Evolutionary conservation across 2,888 invertebrate species (phyloP).

Genomic region (Apamea sordens): DNA sequence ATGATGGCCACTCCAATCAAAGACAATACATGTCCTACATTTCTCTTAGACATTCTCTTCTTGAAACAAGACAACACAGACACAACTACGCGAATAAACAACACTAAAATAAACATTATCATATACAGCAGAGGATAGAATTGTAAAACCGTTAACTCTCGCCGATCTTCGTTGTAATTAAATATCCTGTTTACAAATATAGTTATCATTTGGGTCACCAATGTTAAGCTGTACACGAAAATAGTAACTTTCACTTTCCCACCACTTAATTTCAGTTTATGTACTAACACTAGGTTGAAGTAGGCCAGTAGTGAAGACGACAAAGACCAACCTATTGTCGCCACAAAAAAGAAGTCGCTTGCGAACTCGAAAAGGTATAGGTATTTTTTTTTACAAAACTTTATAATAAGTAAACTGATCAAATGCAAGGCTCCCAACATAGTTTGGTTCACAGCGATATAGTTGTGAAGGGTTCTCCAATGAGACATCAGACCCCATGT

Average conservation of each 20-base stretch:
- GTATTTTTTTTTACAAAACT: conserved; percentile 12
- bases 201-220: conserved; percentile 31
- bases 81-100: conserved; percentile 25
- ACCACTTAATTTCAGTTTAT: conserved; percentile 25
- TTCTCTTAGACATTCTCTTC: conserved; percentile 43
- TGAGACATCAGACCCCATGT: conserved; percentile 19
- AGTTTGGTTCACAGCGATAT: conserved; percentile 29
- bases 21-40: conserved; percentile 36
- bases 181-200: conserved; percentile 26
- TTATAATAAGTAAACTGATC: conserved; percentile 30
- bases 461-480: conserved; percentile 41
- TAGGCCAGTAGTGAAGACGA: conserved; percentile 51
- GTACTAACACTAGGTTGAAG: conserved; percentile 42
- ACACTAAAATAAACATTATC: conserved; percentile 37
- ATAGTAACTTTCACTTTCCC: conserved; percentile 33
- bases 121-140: conserved; percentile 25
- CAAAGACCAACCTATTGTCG: conserved; percentile 20
- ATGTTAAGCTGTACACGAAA: conserved; percentile 19
- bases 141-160: conserved; percentile 19
- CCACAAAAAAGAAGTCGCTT: conserved; percentile 27
- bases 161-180: conserved; percentile 4
- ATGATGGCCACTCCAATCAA: conserved; percentile 55
- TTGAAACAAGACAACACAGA: conserved; percentile 55
- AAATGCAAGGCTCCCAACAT: conserved; percentile 37
- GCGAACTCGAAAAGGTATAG: conserved; percentile 18